phyloP scores from a whole-genome alignment of 2,888 invertebrate species.

The Nemotelus pantherinus region DNA sequence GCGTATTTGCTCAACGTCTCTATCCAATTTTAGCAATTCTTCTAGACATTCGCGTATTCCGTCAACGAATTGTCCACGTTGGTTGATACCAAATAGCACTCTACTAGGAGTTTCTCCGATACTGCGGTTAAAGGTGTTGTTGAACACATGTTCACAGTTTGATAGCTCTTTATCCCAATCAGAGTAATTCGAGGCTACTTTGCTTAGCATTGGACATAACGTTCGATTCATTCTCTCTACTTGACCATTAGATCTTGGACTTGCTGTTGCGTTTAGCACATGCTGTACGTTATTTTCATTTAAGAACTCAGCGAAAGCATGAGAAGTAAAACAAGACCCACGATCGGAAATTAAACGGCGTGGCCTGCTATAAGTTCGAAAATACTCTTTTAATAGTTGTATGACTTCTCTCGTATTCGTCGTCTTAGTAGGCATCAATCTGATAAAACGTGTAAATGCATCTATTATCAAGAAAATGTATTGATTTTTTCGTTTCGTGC shows the following conservation, averaged over 20 bases:
- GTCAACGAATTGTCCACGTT: too few species aligned
- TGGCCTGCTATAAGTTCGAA: constrained; percentile 50
- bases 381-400: constrained; percentile 53
- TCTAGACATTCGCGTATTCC: constrained; percentile 48
- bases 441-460: constrained; percentile 59
- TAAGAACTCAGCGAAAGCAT: constrained; percentile 52
- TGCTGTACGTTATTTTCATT: not conserved
- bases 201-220: too few species aligned
- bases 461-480: constrained; percentile 60
- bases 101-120: too few species aligned
- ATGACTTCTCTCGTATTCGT: constrained; percentile 56
- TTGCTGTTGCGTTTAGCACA: too few species aligned
- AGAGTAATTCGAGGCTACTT: too few species aligned
- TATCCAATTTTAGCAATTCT: not conserved
- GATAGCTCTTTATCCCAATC: too few species aligned
- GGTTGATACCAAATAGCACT: too few species aligned
- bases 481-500: constrained; percentile 55
- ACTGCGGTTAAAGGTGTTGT: too few species aligned
- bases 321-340: constrained; percentile 60
- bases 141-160: too few species aligned
- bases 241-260: too few species aligned
- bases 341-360: constrained; percentile 59
- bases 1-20: not conserved
- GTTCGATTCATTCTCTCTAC: too few species aligned
- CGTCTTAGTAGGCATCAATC: constrained; percentile 56